Percentiles rank a stretch among this genome's conserved stretches.
Evolutionary conservation across 1,140 invertebrate species (phyloP).

Genomic region (Acromyrmex heyeri): DNA sequence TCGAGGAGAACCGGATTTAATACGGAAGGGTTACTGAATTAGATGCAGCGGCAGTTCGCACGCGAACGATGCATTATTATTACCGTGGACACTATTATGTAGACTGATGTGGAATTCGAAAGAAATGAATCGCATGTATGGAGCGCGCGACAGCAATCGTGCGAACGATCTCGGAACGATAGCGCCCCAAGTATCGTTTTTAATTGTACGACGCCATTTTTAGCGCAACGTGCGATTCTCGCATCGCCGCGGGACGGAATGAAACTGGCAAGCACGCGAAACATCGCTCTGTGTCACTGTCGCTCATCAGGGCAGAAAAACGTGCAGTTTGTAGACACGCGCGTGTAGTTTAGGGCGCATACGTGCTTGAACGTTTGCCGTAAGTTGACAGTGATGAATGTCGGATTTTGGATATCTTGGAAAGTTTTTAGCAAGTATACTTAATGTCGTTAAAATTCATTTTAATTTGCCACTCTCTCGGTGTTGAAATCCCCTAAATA

Average conservation of each 20-base stretch:
- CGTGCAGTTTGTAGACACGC: constrained; percentile 4
- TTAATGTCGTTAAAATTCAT: neutral
- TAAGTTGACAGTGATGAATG: constrained; percentile 54
- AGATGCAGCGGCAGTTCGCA: constrained; percentile 28
- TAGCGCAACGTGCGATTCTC: constrained; percentile 48
- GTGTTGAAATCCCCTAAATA: neutral
- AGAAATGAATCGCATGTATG: constrained; percentile 57
- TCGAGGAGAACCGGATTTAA: constrained; percentile 40
- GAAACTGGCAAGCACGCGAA: constrained; percentile 50
- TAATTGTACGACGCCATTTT: constrained; percentile 61
- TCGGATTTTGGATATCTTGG: constrained; percentile 23
- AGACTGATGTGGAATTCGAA: constrained; percentile 49
- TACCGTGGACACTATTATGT: constrained; percentile 49
- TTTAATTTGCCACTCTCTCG: neutral
- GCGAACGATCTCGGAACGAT: constrained; percentile 51
- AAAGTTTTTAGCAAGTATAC: neutral
- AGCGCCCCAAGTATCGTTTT: constrained; percentile 57
- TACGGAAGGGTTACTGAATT: constrained; percentile 29
- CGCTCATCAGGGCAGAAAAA: constrained; percentile 53
- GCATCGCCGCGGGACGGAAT: constrained; percentile 52
- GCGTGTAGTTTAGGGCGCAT: neutral
- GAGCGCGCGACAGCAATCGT: constrained; percentile 47
- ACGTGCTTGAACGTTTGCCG: neutral
- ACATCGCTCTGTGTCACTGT: constrained; percentile 60
- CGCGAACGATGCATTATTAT: constrained; percentile 57